phyloP scores from a whole-genome alignment of 1,140 invertebrate species.

The Tetranychus cinnabarinus region DNA sequence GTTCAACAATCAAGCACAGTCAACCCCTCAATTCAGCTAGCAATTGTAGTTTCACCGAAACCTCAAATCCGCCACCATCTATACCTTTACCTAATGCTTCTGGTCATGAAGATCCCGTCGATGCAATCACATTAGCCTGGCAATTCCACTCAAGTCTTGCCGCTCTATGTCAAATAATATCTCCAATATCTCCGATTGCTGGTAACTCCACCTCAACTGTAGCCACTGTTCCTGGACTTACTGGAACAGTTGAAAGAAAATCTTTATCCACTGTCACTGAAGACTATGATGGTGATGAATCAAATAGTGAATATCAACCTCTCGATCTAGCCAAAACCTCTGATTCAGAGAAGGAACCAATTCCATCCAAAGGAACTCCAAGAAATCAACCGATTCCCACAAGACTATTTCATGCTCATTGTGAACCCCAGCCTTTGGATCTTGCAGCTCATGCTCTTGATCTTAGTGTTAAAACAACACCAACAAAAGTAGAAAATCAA shows the following conservation, averaged over 20 bases:
- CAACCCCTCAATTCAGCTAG: not conserved
- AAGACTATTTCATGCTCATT: not conserved
- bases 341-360: not conserved
- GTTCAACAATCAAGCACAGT: too few species aligned
- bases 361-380: not conserved
- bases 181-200: not conserved
- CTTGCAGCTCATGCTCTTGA: constrained; percentile 59
- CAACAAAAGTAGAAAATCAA: not conserved
- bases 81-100: too few species aligned
- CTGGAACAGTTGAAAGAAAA: not conserved
- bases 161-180: constrained; percentile 1
- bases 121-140: not conserved
- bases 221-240: too few species aligned
- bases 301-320: not conserved
- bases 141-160: constrained; percentile 2
- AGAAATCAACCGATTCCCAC: not conserved
- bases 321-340: not conserved
- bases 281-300: constrained; percentile 1
- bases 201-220: too few species aligned
- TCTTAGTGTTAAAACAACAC: constrained; percentile 43
- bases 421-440: constrained; percentile 37
- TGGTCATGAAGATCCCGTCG: not conserved
- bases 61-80: too few species aligned
- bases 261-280: not conserved
- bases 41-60: not conserved